Evolutionary conservation across 2,113 vertebrate genomes (phyloP).

Genomic region (Rattus norvegicus): DNA sequence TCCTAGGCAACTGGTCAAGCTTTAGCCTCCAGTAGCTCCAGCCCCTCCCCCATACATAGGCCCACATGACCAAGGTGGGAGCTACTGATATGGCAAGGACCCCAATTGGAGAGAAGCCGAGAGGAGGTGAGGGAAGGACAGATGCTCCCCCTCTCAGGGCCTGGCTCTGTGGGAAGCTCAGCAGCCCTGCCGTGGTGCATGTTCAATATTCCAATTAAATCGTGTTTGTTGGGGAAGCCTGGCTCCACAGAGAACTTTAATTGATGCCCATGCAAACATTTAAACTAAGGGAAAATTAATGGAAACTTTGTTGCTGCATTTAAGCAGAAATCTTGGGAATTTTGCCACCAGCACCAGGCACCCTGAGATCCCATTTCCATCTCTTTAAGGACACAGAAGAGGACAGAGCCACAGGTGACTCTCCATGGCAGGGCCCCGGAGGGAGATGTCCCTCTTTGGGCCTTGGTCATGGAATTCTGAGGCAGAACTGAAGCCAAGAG

Average conservation of each 20-base stretch:
- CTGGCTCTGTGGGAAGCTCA: conserved; percentile 54
- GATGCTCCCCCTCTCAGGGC: neutral
- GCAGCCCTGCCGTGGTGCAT: conserved; percentile 72
- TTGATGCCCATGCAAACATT: conserved; percentile 82
- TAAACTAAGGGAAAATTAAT: conserved; percentile 84
- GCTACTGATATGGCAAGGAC: no score
- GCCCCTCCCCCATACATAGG: neutral
- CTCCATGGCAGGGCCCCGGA: neutral
- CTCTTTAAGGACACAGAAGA: neutral
- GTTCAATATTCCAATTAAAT: conserved; percentile 83
- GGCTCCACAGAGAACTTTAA: conserved; percentile 80
- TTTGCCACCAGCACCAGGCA: conserved; percentile 51
- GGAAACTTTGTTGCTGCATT: conserved; percentile 69
- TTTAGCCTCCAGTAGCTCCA: neutral
- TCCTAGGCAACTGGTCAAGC: neutral
- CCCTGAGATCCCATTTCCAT: neutral
- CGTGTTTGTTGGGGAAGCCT: conserved; percentile 81
- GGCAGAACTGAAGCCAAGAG: no score
- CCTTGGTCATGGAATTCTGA: neutral
- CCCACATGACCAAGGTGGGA: neutral
- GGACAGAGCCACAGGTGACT: rapidly evolving
- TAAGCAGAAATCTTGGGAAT: conserved; percentile 55
- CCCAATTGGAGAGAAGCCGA: neutral
- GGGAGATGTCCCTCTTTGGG: neutral
- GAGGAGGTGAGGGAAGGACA: neutral